phyloP scores from a whole-genome alignment of 2,888 invertebrate species.

The Eucriotettix oculatus region DNA sequence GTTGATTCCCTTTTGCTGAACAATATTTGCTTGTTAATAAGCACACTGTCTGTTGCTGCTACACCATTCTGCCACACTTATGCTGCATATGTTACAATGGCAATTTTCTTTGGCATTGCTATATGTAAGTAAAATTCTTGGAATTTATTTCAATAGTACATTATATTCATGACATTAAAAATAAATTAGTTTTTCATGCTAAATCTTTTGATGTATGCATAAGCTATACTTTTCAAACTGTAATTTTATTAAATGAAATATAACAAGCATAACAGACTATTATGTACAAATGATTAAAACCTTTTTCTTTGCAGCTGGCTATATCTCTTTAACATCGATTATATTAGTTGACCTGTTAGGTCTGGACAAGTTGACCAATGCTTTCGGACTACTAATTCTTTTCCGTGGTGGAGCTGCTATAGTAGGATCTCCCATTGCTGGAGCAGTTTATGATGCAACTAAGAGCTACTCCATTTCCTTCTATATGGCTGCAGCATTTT shows the following conservation, averaged over 20 bases:
- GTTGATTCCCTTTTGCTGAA: conserved; percentile 86
- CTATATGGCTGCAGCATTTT: conserved; percentile 79
- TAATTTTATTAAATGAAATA: background rate
- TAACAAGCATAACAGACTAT: background rate
- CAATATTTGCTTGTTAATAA: conserved; percentile 79
- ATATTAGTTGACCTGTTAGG: conserved; percentile 93
- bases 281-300: background rate
- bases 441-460: conserved; percentile 80
- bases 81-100: conserved; percentile 56
- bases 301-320: conserved; percentile 54
- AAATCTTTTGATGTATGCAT: background rate
- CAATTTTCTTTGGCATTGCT: conserved; percentile 81
- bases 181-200: background rate
- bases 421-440: conserved; percentile 67
- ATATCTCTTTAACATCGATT: conserved; percentile 94
- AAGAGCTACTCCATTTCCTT: conserved; percentile 73
- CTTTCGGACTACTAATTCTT: conserved; percentile 88
- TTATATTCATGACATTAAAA: too few species aligned
- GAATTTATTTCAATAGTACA: too few species aligned
- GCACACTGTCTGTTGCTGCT: conserved; percentile 67
- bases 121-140: conserved; percentile 49
- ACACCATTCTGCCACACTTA: conserved; percentile 74
- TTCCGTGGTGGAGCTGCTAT: conserved; percentile 91
- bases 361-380: conserved; percentile 88
- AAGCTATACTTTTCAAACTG: background rate